Percentiles rank a stretch among this genome's conserved stretches.
Conservation (phyloP, 2,888 invertebrate species). For the Polydrusus pterygomalis region DNA sequence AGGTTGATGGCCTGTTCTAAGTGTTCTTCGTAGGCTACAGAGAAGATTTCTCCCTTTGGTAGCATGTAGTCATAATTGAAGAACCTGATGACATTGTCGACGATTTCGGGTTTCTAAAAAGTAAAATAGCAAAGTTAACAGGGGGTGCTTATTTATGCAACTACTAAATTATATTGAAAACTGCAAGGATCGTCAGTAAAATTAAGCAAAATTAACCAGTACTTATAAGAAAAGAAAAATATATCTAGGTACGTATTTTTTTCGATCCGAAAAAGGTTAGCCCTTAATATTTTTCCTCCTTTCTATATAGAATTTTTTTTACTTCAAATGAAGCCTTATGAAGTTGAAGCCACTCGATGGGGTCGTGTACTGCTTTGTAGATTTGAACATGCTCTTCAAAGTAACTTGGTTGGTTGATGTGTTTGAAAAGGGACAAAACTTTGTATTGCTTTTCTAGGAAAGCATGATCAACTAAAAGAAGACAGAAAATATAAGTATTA, state of each 20-base stretch:
- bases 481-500: background rate
- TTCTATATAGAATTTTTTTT: background rate
- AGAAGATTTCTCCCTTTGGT: conserved; percentile 78
- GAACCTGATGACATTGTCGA: conserved; percentile 75
- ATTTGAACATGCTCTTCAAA: conserved; percentile 75
- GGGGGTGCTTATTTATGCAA: too few species aligned
- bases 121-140: background rate
- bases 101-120: conserved; percentile 75
- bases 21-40: conserved; percentile 77
- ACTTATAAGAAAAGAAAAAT: too few species aligned
- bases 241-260: too few species aligned
- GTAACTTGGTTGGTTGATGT: conserved; percentile 78
- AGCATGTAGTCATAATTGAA: conserved; percentile 74
- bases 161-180: too few species aligned
- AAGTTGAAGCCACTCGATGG: conserved; percentile 71
- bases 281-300: too few species aligned
- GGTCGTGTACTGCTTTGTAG: conserved; percentile 74
- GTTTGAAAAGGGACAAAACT: conserved; percentile 76
- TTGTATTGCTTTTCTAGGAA: conserved; percentile 64
- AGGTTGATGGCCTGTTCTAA: conserved; percentile 78
- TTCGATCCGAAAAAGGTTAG: too few species aligned
- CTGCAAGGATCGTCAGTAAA: too few species aligned
- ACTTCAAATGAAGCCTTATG: conserved; percentile 44
- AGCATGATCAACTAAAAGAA: conserved; percentile 53
- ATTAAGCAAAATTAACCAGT: too few species aligned